phyloP scores from a whole-genome alignment of 2,888 invertebrate species.

The Lycophotia porphyrea region DNA sequence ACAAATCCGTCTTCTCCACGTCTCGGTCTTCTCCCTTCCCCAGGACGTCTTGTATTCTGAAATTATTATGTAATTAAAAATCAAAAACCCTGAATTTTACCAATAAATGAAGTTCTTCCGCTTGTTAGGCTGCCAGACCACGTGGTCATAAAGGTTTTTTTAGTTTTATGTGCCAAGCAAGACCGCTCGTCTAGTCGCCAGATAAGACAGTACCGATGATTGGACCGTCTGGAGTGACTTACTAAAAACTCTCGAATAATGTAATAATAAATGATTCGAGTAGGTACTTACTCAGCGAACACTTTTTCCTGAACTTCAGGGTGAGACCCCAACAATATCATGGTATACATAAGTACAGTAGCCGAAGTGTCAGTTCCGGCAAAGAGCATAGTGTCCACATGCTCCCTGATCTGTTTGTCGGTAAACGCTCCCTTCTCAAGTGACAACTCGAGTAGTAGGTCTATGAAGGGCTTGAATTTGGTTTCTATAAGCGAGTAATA shows the following conservation, averaged over 20 bases:
- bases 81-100: not conserved
- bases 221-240: not conserved
- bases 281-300: slow-evolving; percentile 3
- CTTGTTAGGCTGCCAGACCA: not conserved
- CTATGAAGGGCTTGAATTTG: not conserved
- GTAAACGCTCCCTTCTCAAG: not conserved
- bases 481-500: not conserved
- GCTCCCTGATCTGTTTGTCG: slow-evolving; percentile 1
- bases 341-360: not conserved
- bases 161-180: not conserved
- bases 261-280: not conserved
- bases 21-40: not conserved
- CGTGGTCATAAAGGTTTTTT: not conserved
- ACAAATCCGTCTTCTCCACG: not conserved
- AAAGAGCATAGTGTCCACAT: not conserved
- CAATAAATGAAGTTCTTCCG: not conserved
- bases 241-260: not conserved
- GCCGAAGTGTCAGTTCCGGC: not conserved
- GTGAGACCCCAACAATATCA: not conserved
- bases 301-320: not conserved
- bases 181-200: not conserved
- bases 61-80: not conserved
- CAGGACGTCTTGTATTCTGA: not conserved
- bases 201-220: not conserved
- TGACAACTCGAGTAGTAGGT: not conserved